Conservation (phyloP, 2,888 invertebrate species). For the Calameuta filiformis region DNA sequence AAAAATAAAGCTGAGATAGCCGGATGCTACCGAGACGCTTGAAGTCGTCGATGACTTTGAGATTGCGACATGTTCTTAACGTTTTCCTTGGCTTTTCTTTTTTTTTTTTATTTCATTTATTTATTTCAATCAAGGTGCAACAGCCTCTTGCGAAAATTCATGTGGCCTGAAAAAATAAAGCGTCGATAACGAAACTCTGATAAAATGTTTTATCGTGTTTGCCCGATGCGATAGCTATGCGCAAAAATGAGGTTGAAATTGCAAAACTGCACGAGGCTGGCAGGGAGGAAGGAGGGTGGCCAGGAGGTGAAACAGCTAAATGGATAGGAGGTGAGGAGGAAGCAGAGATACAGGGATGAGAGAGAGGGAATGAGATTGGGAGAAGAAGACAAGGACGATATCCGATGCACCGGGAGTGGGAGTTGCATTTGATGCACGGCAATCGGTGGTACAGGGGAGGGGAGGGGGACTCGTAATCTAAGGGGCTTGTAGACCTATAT, state of each 20-base stretch:
- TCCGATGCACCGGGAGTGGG: background rate
- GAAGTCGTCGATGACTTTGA: background rate
- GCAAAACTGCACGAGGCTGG: conserved; percentile 50
- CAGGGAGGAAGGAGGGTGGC: conserved; percentile 9
- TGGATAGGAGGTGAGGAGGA: conserved; percentile 14
- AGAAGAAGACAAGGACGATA: background rate
- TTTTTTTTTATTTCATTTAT: too few species aligned
- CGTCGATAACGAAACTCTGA: conserved; percentile 54
- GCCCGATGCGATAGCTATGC: conserved; percentile 57
- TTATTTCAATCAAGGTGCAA: conserved; percentile 35
- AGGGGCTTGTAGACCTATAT: conserved; percentile 56
- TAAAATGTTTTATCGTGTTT: conserved; percentile 60
- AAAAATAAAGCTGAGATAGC: too few species aligned
- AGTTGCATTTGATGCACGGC: conserved; percentile 27
- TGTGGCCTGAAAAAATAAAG: conserved; percentile 63
- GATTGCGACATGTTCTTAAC: background rate
- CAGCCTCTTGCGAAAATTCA: conserved; percentile 62
- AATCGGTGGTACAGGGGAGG: conserved; percentile 11
- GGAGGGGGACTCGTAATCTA: conserved; percentile 42
- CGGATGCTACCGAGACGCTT: too few species aligned
- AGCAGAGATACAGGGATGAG: conserved; percentile 1
- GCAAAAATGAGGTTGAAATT: conserved; percentile 65
- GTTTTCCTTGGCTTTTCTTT: too few species aligned
- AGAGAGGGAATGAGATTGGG: conserved; percentile 14
- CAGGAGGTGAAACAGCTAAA: conserved; percentile 12